Evolutionary conservation across 1,140 invertebrate species (phyloP), one percentile per base, ranked within the genome.

Genomic region (Zaprionus vittiger): DNA sequence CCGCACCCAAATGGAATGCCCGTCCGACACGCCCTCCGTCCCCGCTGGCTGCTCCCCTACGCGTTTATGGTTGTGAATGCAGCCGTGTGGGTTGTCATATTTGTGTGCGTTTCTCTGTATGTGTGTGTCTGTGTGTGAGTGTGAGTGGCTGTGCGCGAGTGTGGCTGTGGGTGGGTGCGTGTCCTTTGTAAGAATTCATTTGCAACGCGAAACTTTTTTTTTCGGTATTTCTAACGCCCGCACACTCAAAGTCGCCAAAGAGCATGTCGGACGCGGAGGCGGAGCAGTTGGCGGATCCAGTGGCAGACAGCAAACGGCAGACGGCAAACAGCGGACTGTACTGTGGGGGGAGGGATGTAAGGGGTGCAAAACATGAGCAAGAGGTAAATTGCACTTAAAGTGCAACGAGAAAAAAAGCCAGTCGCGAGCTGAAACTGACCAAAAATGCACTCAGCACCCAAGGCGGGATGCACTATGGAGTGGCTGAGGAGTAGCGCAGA

Each of bases 341-440:
- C 7, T 24, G 17, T 1, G 47, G 3, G 4, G 20, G 9, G 4
- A 5, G 60, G 24, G 44, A 20, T 49, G 37, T 11, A 44, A n/a
- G 41, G 41, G 7, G n/a, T 17, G 31, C 79, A 85, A 85, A 89
- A 83, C 55, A 83, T 69, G 64, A 64, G 79, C 80, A 90, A 89
- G 85, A 89, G 85, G 85, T 90, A 90, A 90, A 90, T 79, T 90
- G 85, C 85, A 90, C 85, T 90, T 90, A 90, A 90, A 91, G 76
- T 90, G 85, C 86, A 90, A 59, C 82, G 79, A 91, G 82, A 90
- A 90, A 90, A 90, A 90, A 90, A 76, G 77, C 70, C 79, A 81
- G 81, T 82, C 85, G 85, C 81, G 79, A 73, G 38, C 79, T 82
- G 81, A 72, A 85, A 81, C 86, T 90, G 86, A 90, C 85, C 85